Base-by-base conservation (phyloP, 2,113 vertebrate species). In the Ellobius talpinus region DNA sequence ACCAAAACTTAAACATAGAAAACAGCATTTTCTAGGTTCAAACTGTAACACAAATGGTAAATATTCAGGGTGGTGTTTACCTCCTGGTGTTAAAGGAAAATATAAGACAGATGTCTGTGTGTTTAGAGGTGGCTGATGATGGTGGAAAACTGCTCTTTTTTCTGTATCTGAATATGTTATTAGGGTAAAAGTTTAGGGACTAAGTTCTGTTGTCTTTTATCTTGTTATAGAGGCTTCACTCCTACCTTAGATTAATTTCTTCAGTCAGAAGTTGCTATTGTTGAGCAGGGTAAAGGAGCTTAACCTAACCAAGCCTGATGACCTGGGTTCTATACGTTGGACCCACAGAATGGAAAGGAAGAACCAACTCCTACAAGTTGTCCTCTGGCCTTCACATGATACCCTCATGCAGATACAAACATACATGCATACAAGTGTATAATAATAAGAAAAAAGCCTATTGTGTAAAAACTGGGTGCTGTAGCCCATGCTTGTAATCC, bases 1-100 rank as follows among this genome's bases (percentile, higher is more conserved):
- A 39, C 61, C 65, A 79, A 45, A 87, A 79, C 92, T 88, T 78
- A 88, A 93, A 95, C 36, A 72, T 26, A 86, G 36, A 88, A 94
- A 94, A 84, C 58, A 72, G 0, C 58, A 23, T 89, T 87, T 95
- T 85, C 29, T 92, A 89, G 88, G 33, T 72, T 94, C 0, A 92
- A 70, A 68, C 11, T 93, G 31, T 93, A 72, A 21, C 7, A 33
- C 93, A 58, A 94, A 58, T 50, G 29, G 42, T 39, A 58, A 36
- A 63, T 45, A 58, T 79, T 90, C 39, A 76, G 12, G 61, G 50
- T 86, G 47, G 77, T 77, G 45, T 78, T 85, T 95, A 52, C 24
- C 21, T 87, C 68, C 85, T 82, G 26, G 36, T 81, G 47, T 89
- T 42, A 89, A 84, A 88, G 65, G 81, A 65, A 55, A 86, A 5